Percentiles rank a stretch among this genome's conserved stretches.
Evolutionary conservation across 2,888 invertebrate species (phyloP).

Genomic region (Drosophila kambysellisi): DNA sequence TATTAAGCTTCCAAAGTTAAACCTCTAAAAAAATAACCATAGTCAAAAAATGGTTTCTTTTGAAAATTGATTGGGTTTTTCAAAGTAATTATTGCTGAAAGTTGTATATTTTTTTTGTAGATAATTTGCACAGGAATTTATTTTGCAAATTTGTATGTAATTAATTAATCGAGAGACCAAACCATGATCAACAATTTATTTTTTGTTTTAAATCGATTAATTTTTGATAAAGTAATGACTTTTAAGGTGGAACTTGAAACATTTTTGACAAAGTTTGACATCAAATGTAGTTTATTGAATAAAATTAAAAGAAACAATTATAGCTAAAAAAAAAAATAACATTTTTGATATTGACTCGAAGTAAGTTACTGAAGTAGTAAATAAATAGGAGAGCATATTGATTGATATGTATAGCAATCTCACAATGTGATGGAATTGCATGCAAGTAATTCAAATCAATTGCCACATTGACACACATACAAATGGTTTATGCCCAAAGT

Average conservation of each 20-base stretch:
- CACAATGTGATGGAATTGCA: slow-evolving; percentile 56
- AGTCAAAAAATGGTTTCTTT: not conserved
- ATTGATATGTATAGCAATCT: slow-evolving; percentile 50
- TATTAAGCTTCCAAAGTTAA: not conserved
- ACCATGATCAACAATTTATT: not conserved
- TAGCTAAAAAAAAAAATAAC: not conserved
- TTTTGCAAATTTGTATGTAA: not conserved
- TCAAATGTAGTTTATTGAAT: not conserved
- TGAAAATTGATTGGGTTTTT: not conserved
- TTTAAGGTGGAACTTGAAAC: not conserved
- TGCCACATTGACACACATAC: slow-evolving; percentile 75
- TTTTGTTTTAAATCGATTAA: not conserved
- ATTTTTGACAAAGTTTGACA: too few species aligned
- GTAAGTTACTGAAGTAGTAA: not conserved
- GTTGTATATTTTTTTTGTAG: not conserved
- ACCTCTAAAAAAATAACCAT: not conserved
- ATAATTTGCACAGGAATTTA: not conserved
- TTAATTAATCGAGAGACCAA: not conserved
- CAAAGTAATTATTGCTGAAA: not conserved
- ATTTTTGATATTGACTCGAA: not conserved
- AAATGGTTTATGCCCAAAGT: slow-evolving; percentile 28
- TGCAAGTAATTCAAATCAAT: slow-evolving; percentile 73
- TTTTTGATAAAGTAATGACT: not conserved
- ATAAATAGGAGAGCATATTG: not conserved
- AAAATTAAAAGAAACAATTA: not conserved